Evolutionary conservation across 2,888 invertebrate genomes (phyloP), one percentile per base, ranked within the genome.

Genomic region (Clitarchus hookeri): DNA sequence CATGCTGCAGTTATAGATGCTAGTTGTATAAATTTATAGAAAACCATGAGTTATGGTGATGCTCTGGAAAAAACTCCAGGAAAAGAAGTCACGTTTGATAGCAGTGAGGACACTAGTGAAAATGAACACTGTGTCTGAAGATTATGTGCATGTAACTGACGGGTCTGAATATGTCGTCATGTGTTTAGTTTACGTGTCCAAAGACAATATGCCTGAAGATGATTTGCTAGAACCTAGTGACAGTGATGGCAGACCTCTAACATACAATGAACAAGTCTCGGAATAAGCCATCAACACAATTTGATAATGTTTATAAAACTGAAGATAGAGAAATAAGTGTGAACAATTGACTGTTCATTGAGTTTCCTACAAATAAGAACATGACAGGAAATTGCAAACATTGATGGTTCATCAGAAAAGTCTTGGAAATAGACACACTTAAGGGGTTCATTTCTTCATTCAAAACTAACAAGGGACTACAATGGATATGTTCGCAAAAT

Each of bases 21-120:
- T 65, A 65, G 65, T 65, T 65, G 6, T 16, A 16, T 65, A 8
- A 13, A 19, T 23, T 65, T 65, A 65, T 65, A 12, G 23, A 65
- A 65, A 65, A 19, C 11, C 23, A 65, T 65, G 65, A 65, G 65
- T 8, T 65, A 65, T 65, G 65, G 65, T 23, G 65, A 65, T 65
- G 23, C 65, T 65, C 65, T 16, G 16, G 23, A 65, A 19, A 65
- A 65, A 65, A 23, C 23, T 65, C 19, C 65, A 19, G 65, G 23
- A 65, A 65, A 65, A 65, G 16, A 16, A 12, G 65, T 65, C 65
- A 65, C 65, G 16, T 65, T 65, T 65, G 65, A 65, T 65, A 65
- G 65, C 65, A 65, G 65, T 65, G 65, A 65, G 65, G 65, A 65
- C 65, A 8, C 65, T 65, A 65, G 65, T 65, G 65, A 65, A 65